Evolutionary conservation across 2,113 vertebrate genomes (phyloP), one percentile per base, ranked within the genome.

Genomic region (Esox niger): DNA sequence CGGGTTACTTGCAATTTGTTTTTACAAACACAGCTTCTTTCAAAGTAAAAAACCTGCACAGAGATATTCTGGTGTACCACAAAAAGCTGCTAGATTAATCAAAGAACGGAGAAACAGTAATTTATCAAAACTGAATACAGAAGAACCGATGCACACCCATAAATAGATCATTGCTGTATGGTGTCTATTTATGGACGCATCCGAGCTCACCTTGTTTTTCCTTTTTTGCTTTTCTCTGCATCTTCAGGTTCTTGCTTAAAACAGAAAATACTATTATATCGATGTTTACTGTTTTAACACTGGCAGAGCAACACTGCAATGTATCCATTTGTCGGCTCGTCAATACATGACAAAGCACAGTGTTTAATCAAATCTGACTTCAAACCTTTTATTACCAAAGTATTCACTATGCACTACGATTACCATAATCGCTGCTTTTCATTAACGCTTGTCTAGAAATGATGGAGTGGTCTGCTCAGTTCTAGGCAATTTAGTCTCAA

Each of bases 111-210:
- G 30, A 58, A 82, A 73, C 66, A 46, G 26, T 68, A 27, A 72
- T 81, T 77, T 81, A 29, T 74, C 64, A 64, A 30, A 67, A 25
- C 23, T 21, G 6, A 64, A 33, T 57, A 26, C 74, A 80, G 77
- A 79, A 69, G 71, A 69, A 68, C 61, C 74, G 57, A 60, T 69
- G n/a, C 33, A 49, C 25, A 21, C 66, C 49, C 64, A 60, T 26
- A 81, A 52, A 59, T 29, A 60, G 13, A 66, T 63, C 31, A 32
- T 27, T 17, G 38, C 58, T 54, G n/a, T 27, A 62, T 62, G 31
- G 74, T 30, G 11, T 71, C 64, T 82, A 75, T 77, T 79, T 71
- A 49, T 60, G 60, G 73, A 59, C n/a, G 29, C 63, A 49, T 13
- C 31, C 73, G 60, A 76, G 27, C 69, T 54, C 17, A 3, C 61